A percentile compares a stretch with the other conserved stretches of the same genome.
phyloP scores from a whole-genome alignment of 1,140 invertebrate species.

The Tetranychus cinnabarinus region DNA sequence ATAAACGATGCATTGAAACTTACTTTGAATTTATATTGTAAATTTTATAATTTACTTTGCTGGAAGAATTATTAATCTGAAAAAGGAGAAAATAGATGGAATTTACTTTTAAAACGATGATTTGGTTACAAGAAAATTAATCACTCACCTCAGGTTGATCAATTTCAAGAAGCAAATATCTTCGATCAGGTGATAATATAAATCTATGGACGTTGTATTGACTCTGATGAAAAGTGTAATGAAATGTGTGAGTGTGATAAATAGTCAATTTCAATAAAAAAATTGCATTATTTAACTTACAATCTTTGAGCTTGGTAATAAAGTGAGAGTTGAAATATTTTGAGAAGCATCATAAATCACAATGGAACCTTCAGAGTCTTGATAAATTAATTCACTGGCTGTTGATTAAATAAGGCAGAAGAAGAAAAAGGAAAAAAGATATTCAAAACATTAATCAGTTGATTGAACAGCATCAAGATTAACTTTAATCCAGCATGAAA shows the following conservation, averaged over 20 bases:
- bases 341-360: background rate
- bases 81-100: too few species aligned
- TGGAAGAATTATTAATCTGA: too few species aligned
- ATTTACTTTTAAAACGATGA: too few species aligned
- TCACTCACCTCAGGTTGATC: background rate
- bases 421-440: background rate
- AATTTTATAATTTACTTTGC: too few species aligned
- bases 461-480: too few species aligned
- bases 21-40: too few species aligned
- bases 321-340: background rate
- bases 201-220: background rate
- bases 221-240: background rate
- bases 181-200: slow-evolving; percentile 1
- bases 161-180: background rate
- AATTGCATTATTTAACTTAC: background rate
- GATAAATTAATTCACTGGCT: slow-evolving; percentile 1
- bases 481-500: too few species aligned
- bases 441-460: background rate
- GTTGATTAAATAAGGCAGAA: background rate
- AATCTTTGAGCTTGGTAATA: background rate
- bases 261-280: background rate
- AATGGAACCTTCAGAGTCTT: background rate
- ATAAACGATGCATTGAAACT: too few species aligned
- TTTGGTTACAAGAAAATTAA: too few species aligned
- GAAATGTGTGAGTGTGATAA: too few species aligned